Evolutionary conservation across 2,888 invertebrate genomes (phyloP).

Genomic region (Malthinus seriepunctatus): DNA sequence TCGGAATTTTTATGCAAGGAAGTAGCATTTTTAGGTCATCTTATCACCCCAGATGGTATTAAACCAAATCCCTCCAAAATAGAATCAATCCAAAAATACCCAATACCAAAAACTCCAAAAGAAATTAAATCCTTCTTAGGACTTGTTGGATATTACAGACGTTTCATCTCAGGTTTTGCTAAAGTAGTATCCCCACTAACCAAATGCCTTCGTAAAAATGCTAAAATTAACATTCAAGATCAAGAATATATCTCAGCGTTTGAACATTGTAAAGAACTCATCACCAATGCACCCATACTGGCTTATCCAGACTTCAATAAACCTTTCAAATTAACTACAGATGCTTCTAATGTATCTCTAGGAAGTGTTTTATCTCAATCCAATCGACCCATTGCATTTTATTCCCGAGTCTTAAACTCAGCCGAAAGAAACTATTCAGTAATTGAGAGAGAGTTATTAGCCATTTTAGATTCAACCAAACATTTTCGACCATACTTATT

Average conservation of each 20-base stretch:
- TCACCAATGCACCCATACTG: conserved; percentile 22
- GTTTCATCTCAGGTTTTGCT: conserved; percentile 22
- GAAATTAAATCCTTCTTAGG: conserved; percentile 27
- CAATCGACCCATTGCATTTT: conserved; percentile 8
- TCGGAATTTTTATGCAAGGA: not conserved
- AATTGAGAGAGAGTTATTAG: conserved; percentile 16
- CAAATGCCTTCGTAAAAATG: conserved; percentile 19
- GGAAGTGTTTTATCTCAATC: conserved; percentile 11
- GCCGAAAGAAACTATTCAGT: conserved; percentile 17
- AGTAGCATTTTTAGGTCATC: not conserved
- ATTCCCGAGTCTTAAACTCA: conserved; percentile 12
- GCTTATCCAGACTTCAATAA: conserved; percentile 30
- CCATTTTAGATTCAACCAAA: conserved; percentile 19
- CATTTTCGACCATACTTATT: conserved; percentile 18
- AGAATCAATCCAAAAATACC: too few species aligned
- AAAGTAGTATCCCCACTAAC: conserved; percentile 23
- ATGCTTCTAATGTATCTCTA: conserved; percentile 18
- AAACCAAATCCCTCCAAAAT: not conserved
- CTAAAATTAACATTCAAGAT: conserved; percentile 12
- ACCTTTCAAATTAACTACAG: conserved; percentile 21
- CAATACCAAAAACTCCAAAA: conserved; percentile 24
- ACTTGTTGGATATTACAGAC: conserved; percentile 22
- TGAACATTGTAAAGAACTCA: conserved; percentile 19
- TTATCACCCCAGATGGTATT: not conserved
- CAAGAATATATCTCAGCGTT: conserved; percentile 11